Evolutionary conservation across 2,888 invertebrate genomes (phyloP).

Genomic region (Serrognathus titanus): DNA sequence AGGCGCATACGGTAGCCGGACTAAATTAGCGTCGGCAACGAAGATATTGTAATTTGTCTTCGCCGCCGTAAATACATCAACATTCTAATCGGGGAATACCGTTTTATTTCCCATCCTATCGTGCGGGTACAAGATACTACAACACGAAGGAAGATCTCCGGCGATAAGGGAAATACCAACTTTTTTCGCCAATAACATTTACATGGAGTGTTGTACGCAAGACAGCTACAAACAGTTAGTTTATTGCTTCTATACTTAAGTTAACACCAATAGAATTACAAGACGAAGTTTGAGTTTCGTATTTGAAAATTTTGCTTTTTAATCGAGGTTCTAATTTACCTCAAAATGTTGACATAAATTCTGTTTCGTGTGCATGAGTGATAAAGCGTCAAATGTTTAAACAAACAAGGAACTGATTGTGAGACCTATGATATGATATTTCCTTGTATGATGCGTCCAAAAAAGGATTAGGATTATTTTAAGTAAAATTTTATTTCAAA

Average conservation of each 20-base stretch:
- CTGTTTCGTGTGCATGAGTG: no score
- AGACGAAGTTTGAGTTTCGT: no score
- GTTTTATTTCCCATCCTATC: not conserved
- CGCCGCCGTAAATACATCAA: constrained; percentile 12
- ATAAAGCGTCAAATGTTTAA: no score
- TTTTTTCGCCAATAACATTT: not conserved
- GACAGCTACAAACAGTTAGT: not conserved
- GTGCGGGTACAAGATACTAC: not conserved
- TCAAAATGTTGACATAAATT: no score
- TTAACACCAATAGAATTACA: no score
- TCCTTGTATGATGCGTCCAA: no score
- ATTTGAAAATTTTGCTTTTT: no score
- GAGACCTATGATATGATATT: no score
- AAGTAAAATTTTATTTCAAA: no score
- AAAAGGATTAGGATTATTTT: no score
- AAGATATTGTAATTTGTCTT: constrained; percentile 15
- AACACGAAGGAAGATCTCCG: constrained; percentile 4
- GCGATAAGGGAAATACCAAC: constrained; percentile 3
- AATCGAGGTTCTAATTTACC: no score
- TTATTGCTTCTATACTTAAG: not conserved
- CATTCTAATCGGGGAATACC: constrained; percentile 14
- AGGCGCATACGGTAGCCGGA: constrained; percentile 6
- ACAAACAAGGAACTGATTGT: no score
- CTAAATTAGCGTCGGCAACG: constrained; percentile 12
- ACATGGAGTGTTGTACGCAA: not conserved